Conservation (phyloP, 2,888 invertebrate species). For the Ormyrus rosae region DNA sequence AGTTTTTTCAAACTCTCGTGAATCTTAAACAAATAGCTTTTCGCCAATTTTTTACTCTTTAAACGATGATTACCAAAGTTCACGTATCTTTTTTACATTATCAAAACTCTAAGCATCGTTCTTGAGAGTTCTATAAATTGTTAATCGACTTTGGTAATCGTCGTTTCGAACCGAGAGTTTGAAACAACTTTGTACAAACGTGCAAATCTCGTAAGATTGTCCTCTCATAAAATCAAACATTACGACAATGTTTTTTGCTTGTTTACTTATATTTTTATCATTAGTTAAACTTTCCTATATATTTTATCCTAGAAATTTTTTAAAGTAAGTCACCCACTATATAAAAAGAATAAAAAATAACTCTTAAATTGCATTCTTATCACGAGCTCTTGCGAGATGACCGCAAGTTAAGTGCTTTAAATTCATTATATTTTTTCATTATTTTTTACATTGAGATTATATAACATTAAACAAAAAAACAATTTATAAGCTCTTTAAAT, state of each 20-base stretch:
- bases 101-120: background rate
- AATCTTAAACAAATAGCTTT: constrained; percentile 18
- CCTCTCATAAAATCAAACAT: constrained; percentile 44
- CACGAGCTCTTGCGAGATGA: constrained; percentile 27
- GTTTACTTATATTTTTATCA: constrained; percentile 17
- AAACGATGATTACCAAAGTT: constrained; percentile 24
- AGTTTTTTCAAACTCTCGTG: constrained; percentile 41
- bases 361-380: constrained; percentile 48
- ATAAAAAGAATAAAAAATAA: constrained; percentile 51
- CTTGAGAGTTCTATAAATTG: constrained; percentile 27
- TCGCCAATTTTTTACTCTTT: constrained; percentile 20
- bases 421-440: constrained; percentile 30
- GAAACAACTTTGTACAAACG: constrained; percentile 50
- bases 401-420: constrained; percentile 42
- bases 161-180: constrained; percentile 27
- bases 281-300: constrained; percentile 27
- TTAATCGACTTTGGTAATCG: constrained; percentile 25
- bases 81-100: constrained; percentile 12
- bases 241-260: constrained; percentile 42
- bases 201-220: constrained; percentile 42
- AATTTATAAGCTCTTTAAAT: constrained; percentile 22
- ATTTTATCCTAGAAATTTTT: constrained; percentile 20
- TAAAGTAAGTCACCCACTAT: constrained; percentile 39
- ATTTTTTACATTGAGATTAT: constrained; percentile 39
- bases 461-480: constrained; percentile 30